A percentile compares a stretch with the other conserved stretches of the same genome.
These are phyloP conservation scores for Phaethornis superciliosus DNA, from an alignment of 2,113 vertebrate genomes.

Conservation along the genomic window DNA sequence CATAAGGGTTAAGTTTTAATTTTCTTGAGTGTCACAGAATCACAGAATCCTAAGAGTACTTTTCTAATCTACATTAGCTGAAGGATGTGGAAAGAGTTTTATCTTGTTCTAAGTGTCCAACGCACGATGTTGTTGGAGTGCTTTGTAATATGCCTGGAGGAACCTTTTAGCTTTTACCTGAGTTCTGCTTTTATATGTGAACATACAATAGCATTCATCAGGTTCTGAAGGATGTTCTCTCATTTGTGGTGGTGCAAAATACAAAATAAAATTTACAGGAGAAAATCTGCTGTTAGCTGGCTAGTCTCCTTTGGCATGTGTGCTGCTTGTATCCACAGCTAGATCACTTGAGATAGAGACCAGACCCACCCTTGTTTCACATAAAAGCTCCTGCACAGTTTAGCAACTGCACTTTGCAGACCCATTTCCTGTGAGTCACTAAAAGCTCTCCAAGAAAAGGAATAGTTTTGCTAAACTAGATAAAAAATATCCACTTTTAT, in stretches of 20 bases:
- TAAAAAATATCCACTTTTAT: constrained; percentile 1
- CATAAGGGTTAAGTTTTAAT: not conserved
- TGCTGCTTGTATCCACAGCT: not conserved
- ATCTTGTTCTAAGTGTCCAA: not conserved
- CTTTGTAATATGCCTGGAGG: not conserved
- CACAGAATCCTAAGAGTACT: not conserved
- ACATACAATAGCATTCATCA: not conserved
- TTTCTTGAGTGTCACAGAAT: not conserved
- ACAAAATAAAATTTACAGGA: not conserved
- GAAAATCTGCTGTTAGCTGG: not conserved
- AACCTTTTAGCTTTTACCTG: not conserved
- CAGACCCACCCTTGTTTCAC: not conserved
- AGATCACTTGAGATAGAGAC: not conserved
- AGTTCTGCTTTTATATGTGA: not conserved
- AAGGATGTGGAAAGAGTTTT: not conserved
- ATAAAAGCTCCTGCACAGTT: not conserved
- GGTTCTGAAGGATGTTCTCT: not conserved
- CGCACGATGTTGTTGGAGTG: not conserved
- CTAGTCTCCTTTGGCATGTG: not conserved
- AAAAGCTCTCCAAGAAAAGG: not conserved
- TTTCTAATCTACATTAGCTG: not conserved
- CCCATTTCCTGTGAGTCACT: constrained; percentile 6
- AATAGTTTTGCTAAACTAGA: not conserved
- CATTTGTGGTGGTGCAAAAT: not conserved
- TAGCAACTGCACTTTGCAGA: not conserved